Evolutionary conservation across 2,888 invertebrate genomes (phyloP), one percentile per base, ranked within the genome.

Genomic region (Blera fallax): DNA sequence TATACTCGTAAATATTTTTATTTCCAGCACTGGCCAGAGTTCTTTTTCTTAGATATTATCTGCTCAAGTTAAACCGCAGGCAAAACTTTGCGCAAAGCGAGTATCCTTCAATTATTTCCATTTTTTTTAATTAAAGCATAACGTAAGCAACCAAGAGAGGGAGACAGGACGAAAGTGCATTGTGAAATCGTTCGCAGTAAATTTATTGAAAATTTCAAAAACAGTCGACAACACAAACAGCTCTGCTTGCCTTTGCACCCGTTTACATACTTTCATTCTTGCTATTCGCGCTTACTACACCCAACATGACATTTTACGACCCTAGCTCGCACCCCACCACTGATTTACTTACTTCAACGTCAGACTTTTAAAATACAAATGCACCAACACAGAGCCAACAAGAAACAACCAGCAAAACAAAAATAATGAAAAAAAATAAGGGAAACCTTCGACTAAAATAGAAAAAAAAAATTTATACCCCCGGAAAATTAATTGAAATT

Each of bases 401-500:
- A 16, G 14, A 27, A 54, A 58, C 14, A 62, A 32, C 18, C 45
- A 52, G n/a, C 24, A 24, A 24, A 45, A 37, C 8, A 29, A 16
- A 48, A n/a, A n/a, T n/a, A n/a, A n/a, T n/a, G n/a, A n/a, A 81
- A 52, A 62, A 62, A 73, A 29, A 16, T 14, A 70, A 14, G 54
- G 7, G 65, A 78, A 76, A 40, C 67, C 62, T 21, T 69, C 34
- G 48, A 72, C 65, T 65, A 64, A 74, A 84, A 70, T 69, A 58
- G 64, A 58, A 69, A 67, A 69, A 32, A 64, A 72, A 40, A 21
- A 7, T 40, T 8, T 67, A 80, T 45, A 80, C 40, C 48, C 24
- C 78, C 50, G 58, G 80, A 85, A 80, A 85, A 76, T 85, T 85
- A 85, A 85, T 85, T 85, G 80, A 85, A 80, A 85, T 85, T 80